Conservation (phyloP, 2,888 invertebrate genomes). For the Euclidia mi region DNA sequence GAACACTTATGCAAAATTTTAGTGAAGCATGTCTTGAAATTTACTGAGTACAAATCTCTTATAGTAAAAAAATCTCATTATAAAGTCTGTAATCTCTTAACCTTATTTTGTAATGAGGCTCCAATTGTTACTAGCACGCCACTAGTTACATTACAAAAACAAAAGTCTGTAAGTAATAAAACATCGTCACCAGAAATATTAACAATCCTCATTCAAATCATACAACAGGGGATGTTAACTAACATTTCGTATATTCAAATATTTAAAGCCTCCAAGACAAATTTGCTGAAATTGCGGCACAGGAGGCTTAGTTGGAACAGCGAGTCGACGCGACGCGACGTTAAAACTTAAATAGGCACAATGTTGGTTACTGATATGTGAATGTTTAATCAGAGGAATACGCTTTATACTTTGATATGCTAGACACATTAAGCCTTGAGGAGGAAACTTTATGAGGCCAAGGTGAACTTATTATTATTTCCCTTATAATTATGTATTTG, state of each 20-base stretch:
- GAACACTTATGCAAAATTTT: no score
- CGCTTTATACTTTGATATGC: constrained; percentile 14
- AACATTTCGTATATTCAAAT: constrained; percentile 6
- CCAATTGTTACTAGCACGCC: no score
- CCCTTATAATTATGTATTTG: no score
- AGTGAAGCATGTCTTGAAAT: no score
- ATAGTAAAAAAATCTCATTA: no score
- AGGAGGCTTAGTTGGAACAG: constrained; percentile 2
- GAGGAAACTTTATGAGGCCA: background rate
- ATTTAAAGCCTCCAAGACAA: constrained; percentile 9
- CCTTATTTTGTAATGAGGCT: no score
- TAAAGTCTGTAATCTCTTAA: no score
- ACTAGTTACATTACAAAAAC: no score
- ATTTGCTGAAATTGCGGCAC: constrained; percentile 24
- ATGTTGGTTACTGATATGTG: constrained; percentile 23
- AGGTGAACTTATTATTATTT: no score
- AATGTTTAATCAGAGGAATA: constrained; percentile 28
- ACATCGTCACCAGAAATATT: no score
- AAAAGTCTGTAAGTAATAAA: no score
- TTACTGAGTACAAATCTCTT: no score
- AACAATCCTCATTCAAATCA: background rate
- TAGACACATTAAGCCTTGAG: background rate
- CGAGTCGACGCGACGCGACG: constrained; percentile 13
- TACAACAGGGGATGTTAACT: background rate
- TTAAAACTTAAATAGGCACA: constrained; percentile 38